Percentiles rank a stretch among this genome's conserved stretches.
These are phyloP conservation scores for Cylindroiulus punctatus DNA, from an alignment of 2,888 invertebrate species.

Conservation along the genomic window DNA sequence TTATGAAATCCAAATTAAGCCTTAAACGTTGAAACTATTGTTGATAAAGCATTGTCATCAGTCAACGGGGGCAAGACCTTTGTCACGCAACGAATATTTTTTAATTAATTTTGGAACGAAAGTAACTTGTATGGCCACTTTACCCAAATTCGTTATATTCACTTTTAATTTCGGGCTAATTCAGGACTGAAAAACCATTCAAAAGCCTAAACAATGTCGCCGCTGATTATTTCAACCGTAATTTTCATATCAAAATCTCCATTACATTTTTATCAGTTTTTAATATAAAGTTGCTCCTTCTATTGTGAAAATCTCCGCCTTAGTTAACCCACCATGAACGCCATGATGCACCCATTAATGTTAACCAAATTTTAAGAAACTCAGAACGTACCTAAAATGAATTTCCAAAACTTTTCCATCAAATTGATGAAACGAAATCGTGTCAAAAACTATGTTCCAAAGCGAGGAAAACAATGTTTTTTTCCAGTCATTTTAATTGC, in stretches of 20 bases:
- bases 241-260: neutral
- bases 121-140: too few species aligned
- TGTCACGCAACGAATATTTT: too few species aligned
- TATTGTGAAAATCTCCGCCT: neutral
- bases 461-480: neutral
- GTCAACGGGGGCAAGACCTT: neutral
- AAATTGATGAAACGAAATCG: neutral
- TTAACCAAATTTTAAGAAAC: too few species aligned
- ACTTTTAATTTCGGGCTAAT: neutral
- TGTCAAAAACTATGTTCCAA: neutral
- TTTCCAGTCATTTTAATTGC: conserved; percentile 17
- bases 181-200: neutral
- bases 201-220: neutral
- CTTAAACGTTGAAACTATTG: neutral
- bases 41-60: conserved; percentile 17
- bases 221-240: neutral
- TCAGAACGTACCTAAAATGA: too few species aligned
- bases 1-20: neutral
- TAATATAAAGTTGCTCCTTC: neutral
- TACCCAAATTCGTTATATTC: neutral
- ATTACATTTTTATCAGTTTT: neutral
- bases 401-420: too few species aligned
- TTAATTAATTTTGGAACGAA: too few species aligned
- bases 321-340: neutral
- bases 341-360: too few species aligned